Evolutionary conservation across 2,113 vertebrate species (phyloP), one percentile per base, ranked within the genome.

Genomic region (Charina bottae): DNA sequence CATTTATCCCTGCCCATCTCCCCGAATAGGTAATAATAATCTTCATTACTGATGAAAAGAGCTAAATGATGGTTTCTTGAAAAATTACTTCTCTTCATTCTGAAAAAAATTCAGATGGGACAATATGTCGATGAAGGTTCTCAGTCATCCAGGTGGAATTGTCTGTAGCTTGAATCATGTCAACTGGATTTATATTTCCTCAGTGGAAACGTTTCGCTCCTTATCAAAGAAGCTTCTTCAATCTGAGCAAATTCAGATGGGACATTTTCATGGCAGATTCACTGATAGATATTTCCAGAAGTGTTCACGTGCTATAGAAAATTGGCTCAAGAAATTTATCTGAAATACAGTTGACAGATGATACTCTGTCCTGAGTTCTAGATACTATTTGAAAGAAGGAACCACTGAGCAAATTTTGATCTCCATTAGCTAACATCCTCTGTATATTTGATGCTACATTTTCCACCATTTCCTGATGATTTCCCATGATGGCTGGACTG

Each of bases 11-110:
- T n/a, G n/a, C n/a, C n/a, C n/a, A n/a, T n/a, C n/a, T n/a, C n/a
- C n/a, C n/a, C n/a, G n/a, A n/a, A n/a, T n/a, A n/a, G n/a, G n/a
- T n/a, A n/a, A n/a, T n/a, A n/a, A n/a, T n/a, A n/a, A n/a, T n/a
- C n/a, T n/a, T n/a, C n/a, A n/a, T 85, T 91, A 68, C 86, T 93
- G 90, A 46, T 58, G 46, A 93, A 92, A 21, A 23, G 92, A 60
- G 95, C 94, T 94, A 90, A 93, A 94, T 26, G 15, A 62, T 91
- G 0, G 6, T 13, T 87, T 7, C 17, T 12, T 59, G 33, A 37
- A 2, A n/a, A 58, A 46, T 59, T 9, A 87, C 19, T 37, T 10
- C 33, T 37, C 33, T 9, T 55, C 59, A 6, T 21, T 37, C 15
- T 87, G 4, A 42, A 62, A 23, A 60, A 42, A 88, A 46, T 49